These are phyloP conservation scores for Scaptomyza tumidula DNA, from an alignment of 2,888 invertebrate genomes.

Conservation along the genomic window DNA sequence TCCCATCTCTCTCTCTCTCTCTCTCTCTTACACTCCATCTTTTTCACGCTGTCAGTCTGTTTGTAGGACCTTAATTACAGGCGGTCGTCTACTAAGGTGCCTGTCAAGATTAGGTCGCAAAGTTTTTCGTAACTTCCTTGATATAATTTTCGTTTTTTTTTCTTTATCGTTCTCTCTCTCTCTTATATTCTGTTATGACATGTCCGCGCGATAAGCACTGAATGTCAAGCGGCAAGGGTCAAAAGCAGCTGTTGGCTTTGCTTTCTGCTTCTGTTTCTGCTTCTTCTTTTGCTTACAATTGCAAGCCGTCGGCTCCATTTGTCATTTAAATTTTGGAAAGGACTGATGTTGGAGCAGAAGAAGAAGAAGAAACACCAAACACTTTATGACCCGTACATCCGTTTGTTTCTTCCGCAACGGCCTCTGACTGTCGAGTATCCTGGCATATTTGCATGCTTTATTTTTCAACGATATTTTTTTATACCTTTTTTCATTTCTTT, in stretches of 20 bases:
- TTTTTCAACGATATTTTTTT: conserved; percentile 22
- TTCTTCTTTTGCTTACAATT: conserved; percentile 3
- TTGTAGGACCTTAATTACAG: conserved; percentile 62
- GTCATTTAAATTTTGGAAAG: conserved; percentile 73
- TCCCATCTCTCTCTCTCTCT: background rate
- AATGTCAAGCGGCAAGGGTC: conserved; percentile 72
- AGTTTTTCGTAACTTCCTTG: conserved; percentile 50
- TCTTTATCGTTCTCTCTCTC: conserved; percentile 8
- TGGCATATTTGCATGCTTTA: conserved; percentile 53
- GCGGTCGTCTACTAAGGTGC: conserved; percentile 43
- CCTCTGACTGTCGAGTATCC: conserved; percentile 13
- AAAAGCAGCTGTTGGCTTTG: conserved; percentile 34
- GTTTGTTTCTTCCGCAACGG: conserved; percentile 15
- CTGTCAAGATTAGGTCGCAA: conserved; percentile 66
- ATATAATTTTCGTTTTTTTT: conserved; percentile 26
- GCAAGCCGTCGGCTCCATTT: conserved; percentile 63
- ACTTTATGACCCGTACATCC: conserved; percentile 41
- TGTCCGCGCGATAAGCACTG: conserved; percentile 71
- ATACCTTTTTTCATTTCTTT: conserved; percentile 23
- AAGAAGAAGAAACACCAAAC: conserved; percentile 45
- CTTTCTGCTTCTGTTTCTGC: background rate
- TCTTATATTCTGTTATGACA: conserved; percentile 69
- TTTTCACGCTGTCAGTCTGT: background rate
- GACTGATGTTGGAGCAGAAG: conserved; percentile 18
- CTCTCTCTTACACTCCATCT: background rate